Base-by-base conservation (phyloP, 2,888 invertebrate species). In the Epinotia ramella region DNA sequence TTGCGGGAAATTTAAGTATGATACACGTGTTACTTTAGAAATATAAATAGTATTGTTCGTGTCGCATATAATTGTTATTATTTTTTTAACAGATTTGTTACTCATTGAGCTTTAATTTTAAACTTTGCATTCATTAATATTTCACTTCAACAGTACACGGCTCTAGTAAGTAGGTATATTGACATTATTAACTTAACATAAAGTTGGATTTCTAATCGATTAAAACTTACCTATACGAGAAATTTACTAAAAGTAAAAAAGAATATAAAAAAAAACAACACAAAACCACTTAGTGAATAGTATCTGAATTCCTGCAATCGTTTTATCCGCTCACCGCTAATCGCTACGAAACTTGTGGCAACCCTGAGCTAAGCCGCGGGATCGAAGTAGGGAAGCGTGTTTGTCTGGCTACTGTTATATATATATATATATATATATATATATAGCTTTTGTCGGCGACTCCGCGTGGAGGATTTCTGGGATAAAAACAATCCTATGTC, bases 301-400 rank as follows among this genome's bases (percentile, higher is more conserved):
- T 66, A 66, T 53, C 7, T 20, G 20, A 20, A 46, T 20, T 53
- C 12, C 9, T 18, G 44, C 44, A 66, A 53, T 66, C 53, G 66
- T 66, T 66, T 53, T 49, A 33, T 53, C 63, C 63, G n/a, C 63
- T n/a, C 12, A 53, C 7, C 53, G 53, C n/a, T 49, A 49, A 60
- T 46, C 59, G 24, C 24, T 16, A 53, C 62, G 11, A 57, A 59
- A 74, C 77, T 70, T 78, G 78, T 77, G 85, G 75, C 87, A 89
- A 56, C 88, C 89, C 89, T 89, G 81, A 76, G 76, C 80, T 79
- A 49, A 79, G 79, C 78, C 73, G 78, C 46, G 73, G 80, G 81
- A 82, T 85, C 88, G 85, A 86, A 89, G 90, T 89, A 88, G 85
- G 86, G 88, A 88, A 87, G 84, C 89, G 81, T 89, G 89, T 87